A percentile compares a stretch with the other conserved stretches of the same genome.
Conservation (phyloP, 2,888 invertebrate species). For the Junonia oenone region DNA sequence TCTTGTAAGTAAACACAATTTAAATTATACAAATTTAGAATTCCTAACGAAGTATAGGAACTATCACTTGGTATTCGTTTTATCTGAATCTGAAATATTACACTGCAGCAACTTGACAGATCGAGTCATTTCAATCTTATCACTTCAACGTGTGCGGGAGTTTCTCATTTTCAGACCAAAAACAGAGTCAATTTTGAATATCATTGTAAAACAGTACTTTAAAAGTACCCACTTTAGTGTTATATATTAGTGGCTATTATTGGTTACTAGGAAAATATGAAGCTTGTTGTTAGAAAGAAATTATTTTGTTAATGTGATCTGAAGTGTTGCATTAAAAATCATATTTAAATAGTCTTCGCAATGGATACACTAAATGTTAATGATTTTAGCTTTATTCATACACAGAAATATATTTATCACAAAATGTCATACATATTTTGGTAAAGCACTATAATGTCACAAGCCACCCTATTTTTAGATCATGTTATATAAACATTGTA, state of each 20-base stretch:
- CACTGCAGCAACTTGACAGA: conserved; percentile 1
- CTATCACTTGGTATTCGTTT: conserved; percentile 1
- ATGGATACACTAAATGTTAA: conserved; percentile 18
- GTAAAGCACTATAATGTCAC: conserved; percentile 65
- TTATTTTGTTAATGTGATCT: conserved; percentile 76
- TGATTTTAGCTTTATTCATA: conserved; percentile 52
- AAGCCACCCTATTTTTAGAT: conserved; percentile 71
- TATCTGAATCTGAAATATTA: background rate
- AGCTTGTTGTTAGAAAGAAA: conserved; percentile 54
- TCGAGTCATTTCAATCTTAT: background rate
- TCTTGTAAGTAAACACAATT: conserved; percentile 60
- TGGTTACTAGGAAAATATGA: conserved; percentile 45
- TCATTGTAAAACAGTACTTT: conserved; percentile 54
- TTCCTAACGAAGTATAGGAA: conserved; percentile 27
- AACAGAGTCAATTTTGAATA: conserved; percentile 73
- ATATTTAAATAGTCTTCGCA: conserved; percentile 35
- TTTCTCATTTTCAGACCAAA: conserved; percentile 63
- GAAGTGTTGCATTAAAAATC: conserved; percentile 47
- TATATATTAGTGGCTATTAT: conserved; percentile 54
- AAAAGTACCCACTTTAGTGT: conserved; percentile 56
- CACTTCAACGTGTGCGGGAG: conserved; percentile 38
- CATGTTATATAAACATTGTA: conserved; percentile 42
- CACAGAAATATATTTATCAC: conserved; percentile 56
- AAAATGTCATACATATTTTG: conserved; percentile 57
- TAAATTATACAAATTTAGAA: conserved; percentile 45